Base-by-base conservation (phyloP, 1,140 invertebrate genomes). In the Cydia amplana region DNA sequence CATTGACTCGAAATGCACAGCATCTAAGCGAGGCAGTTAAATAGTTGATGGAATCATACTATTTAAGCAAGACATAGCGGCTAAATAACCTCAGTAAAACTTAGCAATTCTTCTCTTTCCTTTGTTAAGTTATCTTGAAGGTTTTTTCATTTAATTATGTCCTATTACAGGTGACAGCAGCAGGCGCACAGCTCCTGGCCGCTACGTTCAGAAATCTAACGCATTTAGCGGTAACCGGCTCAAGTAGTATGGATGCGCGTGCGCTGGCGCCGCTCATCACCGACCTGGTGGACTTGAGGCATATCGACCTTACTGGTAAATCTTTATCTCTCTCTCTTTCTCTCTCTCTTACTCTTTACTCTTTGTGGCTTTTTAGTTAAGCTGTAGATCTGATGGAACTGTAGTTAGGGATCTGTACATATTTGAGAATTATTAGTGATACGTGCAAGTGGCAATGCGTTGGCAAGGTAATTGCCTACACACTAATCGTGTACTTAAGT, bases 231-330 rank as follows among this genome's bases (percentile, higher is more conserved):
- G 76, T 92, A 2, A 90, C 87, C 0, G 83, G 83, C 6, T 90
- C 87, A 1, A 84, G 79, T 7, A 87, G 83, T 23, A 86, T 92
- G 88, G 91, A 92, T 65, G 85, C 88, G 0, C 82, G 91, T 14
- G 78, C 88, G 1, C 75, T 92, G 12, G 87, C 89, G 6, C 89
- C 91, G 1, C 78, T 92, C 0, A 81, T 92, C 74, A 88, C 88
- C 1, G 91, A 91, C 63, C 81, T 92, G 46, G 82, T 87, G 14
- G 89, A 91, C 63, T 76, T 92, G 16, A 85, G 89, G 82, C 91
- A 92, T 84, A 83, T 92, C 20, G 91, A 92, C 70, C 85, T 92
- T 65, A 92, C 89, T 46, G 91, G 91, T 91, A 80, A 78, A 14
- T 20, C 40, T 74, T 40, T n/a, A n/a, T n/a, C n/a, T n/a, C n/a